These are phyloP conservation scores for Scartelaos histophorus DNA, from an alignment of 2,113 vertebrate species.

Conservation along the genomic window DNA sequence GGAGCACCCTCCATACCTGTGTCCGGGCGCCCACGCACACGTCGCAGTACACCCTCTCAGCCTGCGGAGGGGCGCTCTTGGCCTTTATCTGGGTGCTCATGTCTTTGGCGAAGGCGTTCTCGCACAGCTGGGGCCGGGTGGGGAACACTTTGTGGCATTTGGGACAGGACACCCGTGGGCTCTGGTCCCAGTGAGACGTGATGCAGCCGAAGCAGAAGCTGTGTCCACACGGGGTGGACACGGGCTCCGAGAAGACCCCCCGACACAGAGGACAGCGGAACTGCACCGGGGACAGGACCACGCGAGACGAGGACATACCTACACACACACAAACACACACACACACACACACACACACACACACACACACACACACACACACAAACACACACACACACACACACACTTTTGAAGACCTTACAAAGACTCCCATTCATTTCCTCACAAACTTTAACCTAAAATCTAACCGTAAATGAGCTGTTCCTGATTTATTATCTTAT, in stretches of 20 bases:
- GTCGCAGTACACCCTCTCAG: conserved; percentile 64
- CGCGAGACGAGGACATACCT: conserved; percentile 52
- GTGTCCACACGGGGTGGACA: conserved; percentile 74
- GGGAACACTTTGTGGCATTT: conserved; percentile 52
- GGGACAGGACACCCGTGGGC: conserved; percentile 40
- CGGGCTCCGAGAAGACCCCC: conserved; percentile 65
- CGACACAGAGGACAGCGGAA: conserved; percentile 69
- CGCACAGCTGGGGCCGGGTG: conserved; percentile 53
- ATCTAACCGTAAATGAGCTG: too few relatives aligned
- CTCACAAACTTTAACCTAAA: too few relatives aligned
- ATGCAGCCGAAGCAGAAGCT: conserved; percentile 74
- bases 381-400: background rate
- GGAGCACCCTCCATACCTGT: background rate
- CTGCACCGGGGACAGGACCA: conserved; percentile 57
- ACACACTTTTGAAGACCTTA: background rate
- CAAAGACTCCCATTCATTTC: background rate
- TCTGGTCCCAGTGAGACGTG: conserved; percentile 49
- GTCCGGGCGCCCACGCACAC: conserved; percentile 67
- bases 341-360: too few relatives aligned
- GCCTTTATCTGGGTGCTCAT: conserved; percentile 63
- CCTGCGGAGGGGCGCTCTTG: background rate
- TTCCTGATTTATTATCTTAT: too few relatives aligned
- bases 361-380: conserved; percentile 43
- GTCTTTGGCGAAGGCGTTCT: conserved; percentile 68
- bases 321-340: background rate